Evolutionary conservation across 2,113 vertebrate species (phyloP).

Genomic region (Piprites chloris): DNA sequence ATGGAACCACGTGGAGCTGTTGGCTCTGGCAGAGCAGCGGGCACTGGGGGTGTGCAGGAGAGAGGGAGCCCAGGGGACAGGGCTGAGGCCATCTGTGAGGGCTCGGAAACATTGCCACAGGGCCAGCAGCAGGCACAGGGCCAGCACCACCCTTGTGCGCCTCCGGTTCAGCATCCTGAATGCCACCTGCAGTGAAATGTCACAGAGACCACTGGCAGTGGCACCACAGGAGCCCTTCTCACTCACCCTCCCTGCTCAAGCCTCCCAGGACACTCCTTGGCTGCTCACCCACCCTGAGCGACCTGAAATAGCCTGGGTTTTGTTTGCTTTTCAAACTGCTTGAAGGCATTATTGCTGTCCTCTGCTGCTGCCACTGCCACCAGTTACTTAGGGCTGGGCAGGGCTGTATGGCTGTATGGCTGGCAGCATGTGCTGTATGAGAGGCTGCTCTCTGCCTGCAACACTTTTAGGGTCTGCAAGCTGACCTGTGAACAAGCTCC

Average conservation of each 20-base stretch:
- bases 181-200: background rate
- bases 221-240: background rate
- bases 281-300: background rate
- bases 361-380: background rate
- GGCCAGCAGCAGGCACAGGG: background rate
- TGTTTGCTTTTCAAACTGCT: background rate
- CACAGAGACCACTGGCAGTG: background rate
- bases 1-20: conserved; percentile 69
- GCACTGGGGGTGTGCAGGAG: background rate
- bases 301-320: background rate
- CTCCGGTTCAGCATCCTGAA: background rate
- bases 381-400: background rate
- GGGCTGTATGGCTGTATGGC: no score
- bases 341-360: background rate
- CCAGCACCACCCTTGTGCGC: background rate
- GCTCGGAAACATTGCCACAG: conserved; percentile 18
- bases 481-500: accelerated
- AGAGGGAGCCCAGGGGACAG: background rate
- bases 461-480: background rate
- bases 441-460: background rate
- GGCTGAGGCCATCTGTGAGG: background rate
- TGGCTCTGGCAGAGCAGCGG: conserved; percentile 22
- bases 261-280: background rate
- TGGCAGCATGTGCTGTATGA: background rate
- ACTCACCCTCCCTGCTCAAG: background rate